Base-by-base conservation (phyloP, 1,140 invertebrate species). In the Drosophila pandora region DNA sequence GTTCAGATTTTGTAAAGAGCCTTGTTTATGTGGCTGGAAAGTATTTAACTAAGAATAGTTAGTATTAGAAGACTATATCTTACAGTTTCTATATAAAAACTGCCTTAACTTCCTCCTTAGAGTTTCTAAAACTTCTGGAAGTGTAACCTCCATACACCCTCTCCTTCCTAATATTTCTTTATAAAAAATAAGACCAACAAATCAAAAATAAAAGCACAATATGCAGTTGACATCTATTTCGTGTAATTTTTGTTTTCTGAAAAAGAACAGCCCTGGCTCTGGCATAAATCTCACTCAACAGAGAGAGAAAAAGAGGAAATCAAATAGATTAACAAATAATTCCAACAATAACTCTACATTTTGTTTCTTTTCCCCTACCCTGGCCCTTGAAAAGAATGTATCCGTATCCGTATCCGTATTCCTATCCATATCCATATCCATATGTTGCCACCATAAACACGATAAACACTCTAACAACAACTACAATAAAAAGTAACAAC, bases 271-370 rank as follows among this genome's bases (percentile, higher is more conserved):
- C 17, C 17, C 30, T n/a, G 34, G 10, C 34, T 37, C 0, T n/a
- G 50, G 65, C 64, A 85, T 85, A 85, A 85, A 85, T 85, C 82
- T 85, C 70, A 85, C 78, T 88, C 87, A 75, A 28, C 37, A 63
- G 21, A 47, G 22, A 45, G 10, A 3, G 30, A 21, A 6, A 43
- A 32, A 47, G 58, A 43, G 45, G 50, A 83, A 83, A 83, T 83
- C 82, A 88, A 85, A 85, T 82, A 87, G 82, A 87, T 85, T 82
- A 85, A 87, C 82, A 85, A 85, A 78, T 81, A 87, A 74, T 64
- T 69, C 52, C 64, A 79, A 63, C 71, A 79, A 67, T 68, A 69
- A 76, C 34, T 37, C 61, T 76, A 76, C 57, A 72, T 64, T 10
- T 10, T 17, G 0, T 17, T 17, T 17, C 17, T 17, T 17, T 17